Evolutionary conservation across 2,113 vertebrate species (phyloP).

Genomic region (Microcebus tavaratra): DNA sequence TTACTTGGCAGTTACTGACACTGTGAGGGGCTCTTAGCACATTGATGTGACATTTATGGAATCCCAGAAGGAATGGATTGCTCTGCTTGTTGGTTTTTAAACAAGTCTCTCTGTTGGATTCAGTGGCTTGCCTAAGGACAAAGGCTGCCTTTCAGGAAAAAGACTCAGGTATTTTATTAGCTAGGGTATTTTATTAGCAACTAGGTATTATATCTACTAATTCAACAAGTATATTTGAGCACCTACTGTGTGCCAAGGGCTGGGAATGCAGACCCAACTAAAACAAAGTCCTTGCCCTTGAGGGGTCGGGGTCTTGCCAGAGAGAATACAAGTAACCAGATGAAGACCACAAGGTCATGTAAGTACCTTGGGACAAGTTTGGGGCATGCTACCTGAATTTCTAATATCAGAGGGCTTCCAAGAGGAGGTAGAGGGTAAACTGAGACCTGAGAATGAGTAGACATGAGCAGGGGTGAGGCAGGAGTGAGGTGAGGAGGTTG

Average conservation of each 20-base stretch:
- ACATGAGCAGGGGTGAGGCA: neutral
- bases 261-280: neutral
- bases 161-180: neutral
- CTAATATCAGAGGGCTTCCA: neutral
- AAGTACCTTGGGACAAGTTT: neutral
- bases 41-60: neutral
- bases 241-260: neutral
- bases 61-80: neutral
- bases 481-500: neutral
- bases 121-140: neutral
- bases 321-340: neutral
- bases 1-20: constrained; percentile 45
- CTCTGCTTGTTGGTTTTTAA: constrained; percentile 25
- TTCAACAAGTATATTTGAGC: neutral
- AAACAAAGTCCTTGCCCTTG: neutral
- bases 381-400: neutral
- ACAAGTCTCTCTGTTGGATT: neutral
- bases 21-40: neutral
- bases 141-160: neutral
- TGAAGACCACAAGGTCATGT: neutral
- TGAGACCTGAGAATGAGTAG: neutral
- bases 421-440: neutral
- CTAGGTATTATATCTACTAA: neutral
- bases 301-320: neutral
- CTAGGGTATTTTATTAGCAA: neutral